Base-by-base conservation (phyloP, 2,888 invertebrate species). In the Drosophila fungiperda region DNA sequence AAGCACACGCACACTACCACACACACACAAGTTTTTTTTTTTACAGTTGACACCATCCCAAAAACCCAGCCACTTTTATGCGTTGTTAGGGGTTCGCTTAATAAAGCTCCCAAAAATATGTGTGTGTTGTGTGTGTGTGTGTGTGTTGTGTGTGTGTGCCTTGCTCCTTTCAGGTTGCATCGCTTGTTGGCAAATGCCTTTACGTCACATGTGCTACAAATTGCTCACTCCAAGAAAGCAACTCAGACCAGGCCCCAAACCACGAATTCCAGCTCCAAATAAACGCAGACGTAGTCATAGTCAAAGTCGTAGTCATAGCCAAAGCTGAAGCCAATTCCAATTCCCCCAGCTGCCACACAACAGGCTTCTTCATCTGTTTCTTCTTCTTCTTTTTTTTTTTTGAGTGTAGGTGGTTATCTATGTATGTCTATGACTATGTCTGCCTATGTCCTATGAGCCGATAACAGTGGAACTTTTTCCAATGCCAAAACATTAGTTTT, bases 91-190 rank as follows among this genome's bases (percentile, higher is more conserved):
- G 52, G 9, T 57, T 60, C 87, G 77, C 73, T 89, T 87, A 87
- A 87, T 87, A 89, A 84, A 87, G 89, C 90, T 87, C 87, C 90
- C 78, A 87, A 82, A 90, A 87, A 76, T 68, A 49, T 62, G 67
- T 72, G 40, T n/a, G 17, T 9, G 38, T 38, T 2, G 0, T 40
- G n/a, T 40, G 40, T 15, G 20, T 45, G 40, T 45, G 42, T 42
- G 20, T 45, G 45, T 45, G 12, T 42, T 6, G 8, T 15, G 20
- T 45, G 23, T n/a, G n/a, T 15, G 23, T 45, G 23, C 15, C 15
- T 26, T 38, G 26, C 36, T 60, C 76, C 69, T 62, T 62, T 76
- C 86, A 86, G 89, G 87, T 79, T 86, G 77, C 74, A 70, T 72
- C 67, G 77, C 67, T 77, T 80, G 83, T 73, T 80, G 69, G 74